Conservation (phyloP, 2,888 invertebrate genomes). For the Xestobium rufovillosum region DNA sequence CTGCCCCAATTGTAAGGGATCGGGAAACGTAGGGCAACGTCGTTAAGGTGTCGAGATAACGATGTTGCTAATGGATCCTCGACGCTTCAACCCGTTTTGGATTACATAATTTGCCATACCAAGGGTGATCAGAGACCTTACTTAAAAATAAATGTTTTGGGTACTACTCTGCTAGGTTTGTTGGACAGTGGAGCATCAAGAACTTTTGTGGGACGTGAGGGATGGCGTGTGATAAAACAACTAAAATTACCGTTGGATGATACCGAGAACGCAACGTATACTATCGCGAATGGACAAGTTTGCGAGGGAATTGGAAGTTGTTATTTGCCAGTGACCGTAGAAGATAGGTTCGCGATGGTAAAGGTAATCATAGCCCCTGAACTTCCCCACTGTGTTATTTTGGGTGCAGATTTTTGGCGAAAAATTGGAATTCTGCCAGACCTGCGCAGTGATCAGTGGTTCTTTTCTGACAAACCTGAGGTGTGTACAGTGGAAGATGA, state of each 20-base stretch:
- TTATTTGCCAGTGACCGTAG: no score
- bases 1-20: slow-evolving; percentile 14
- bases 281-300: slow-evolving; percentile 15
- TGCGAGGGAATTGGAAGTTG: slow-evolving; percentile 13
- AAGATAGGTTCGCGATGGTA: slow-evolving; percentile 10
- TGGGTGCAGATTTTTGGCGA: slow-evolving; percentile 1
- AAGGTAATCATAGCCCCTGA: slow-evolving; percentile 11
- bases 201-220: slow-evolving; percentile 14
- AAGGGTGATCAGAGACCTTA: no score
- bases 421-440: slow-evolving; percentile 11
- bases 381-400: slow-evolving; percentile 7
- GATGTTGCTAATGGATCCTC: no score
- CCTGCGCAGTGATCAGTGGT: slow-evolving; percentile 8
- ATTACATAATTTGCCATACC: no score
- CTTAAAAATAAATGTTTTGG: no score
- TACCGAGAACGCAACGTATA: no score
- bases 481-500: no score
- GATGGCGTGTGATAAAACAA: no score
- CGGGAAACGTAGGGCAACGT: slow-evolving; percentile 16
- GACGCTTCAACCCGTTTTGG: no score
- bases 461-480: slow-evolving; percentile 7
- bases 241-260: no score
- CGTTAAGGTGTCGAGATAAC: slow-evolving; percentile 10
- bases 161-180: slow-evolving; percentile 12
- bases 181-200: slow-evolving; percentile 16